Conservation (phyloP, 1,140 invertebrate species). For the Phenacoccus solenopsis region DNA sequence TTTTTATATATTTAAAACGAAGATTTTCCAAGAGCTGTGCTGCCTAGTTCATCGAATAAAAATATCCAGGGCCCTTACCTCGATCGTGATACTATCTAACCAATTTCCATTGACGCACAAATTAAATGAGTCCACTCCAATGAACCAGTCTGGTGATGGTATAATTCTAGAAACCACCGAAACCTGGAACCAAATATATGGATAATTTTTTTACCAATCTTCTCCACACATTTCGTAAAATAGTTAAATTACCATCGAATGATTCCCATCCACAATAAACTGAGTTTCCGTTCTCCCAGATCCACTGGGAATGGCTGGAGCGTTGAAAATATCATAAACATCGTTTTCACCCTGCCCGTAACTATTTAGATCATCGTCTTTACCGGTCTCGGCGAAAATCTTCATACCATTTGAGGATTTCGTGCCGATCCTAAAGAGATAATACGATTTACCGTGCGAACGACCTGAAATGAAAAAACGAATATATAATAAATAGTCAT, state of each 20-base stretch:
- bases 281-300: constrained; percentile 63
- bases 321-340: constrained; percentile 67
- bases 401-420: constrained; percentile 58
- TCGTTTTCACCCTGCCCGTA: constrained; percentile 36
- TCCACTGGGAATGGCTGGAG: constrained; percentile 58
- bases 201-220: no score
- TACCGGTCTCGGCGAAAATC: constrained; percentile 68
- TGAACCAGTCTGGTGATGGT: constrained; percentile 96
- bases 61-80: no score
- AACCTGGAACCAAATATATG: constrained; percentile 54
- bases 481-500: not conserved
- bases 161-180: constrained; percentile 75
- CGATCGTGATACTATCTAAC: constrained; percentile 81
- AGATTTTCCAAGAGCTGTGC: no score
- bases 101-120: constrained; percentile 91
- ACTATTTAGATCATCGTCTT: constrained; percentile 53
- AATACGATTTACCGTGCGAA: constrained; percentile 67
- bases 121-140: constrained; percentile 85
- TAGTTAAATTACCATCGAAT: constrained; percentile 66
- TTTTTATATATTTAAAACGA: no score
- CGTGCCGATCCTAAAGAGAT: constrained; percentile 63
- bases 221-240: no score
- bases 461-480: constrained; percentile 49
- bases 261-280: constrained; percentile 82
- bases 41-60: no score